Percentiles rank a stretch among this genome's conserved stretches.
These are phyloP conservation scores for Tetragnatha versicolor DNA, from an alignment of 1,140 invertebrate genomes.

Conservation along the genomic window DNA sequence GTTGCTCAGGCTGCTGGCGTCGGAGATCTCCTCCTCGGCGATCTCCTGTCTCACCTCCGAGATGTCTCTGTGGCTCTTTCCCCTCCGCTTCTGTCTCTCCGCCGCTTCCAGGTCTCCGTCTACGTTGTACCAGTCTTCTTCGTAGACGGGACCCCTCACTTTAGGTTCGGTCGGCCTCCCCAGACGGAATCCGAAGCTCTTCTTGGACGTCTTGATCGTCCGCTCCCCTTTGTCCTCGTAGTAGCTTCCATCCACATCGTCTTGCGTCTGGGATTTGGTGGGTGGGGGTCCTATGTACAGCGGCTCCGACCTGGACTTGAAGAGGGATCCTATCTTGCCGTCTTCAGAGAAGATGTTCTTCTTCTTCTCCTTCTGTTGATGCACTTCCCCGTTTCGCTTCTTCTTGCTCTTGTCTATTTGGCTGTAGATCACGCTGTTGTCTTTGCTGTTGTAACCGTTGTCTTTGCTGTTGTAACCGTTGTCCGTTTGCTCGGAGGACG, in stretches of 20 bases:
- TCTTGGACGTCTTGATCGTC: constrained; percentile 39
- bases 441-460: constrained; percentile 1
- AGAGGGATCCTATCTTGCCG: constrained; percentile 8
- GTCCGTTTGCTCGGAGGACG: not conserved
- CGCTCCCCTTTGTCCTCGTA: constrained; percentile 35
- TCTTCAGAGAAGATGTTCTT: constrained; percentile 25
- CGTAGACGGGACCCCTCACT: not conserved
- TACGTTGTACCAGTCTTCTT: constrained; percentile 52
- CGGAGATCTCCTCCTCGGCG: constrained; percentile 30
- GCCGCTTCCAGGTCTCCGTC: constrained; percentile 41
- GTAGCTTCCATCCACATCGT: constrained; percentile 14
- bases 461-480: constrained; percentile 11
- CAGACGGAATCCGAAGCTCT: constrained; percentile 42
- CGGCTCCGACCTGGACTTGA: constrained; percentile 46
- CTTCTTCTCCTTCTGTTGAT: constrained; percentile 52
- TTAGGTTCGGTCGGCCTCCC: not conserved
- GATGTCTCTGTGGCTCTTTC: constrained; percentile 31
- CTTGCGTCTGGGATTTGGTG: not conserved
- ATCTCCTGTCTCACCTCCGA: constrained; percentile 42
- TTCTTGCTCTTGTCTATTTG: constrained; percentile 51
- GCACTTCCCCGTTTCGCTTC: constrained; percentile 29
- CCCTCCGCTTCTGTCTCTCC: constrained; percentile 35
- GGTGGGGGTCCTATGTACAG: constrained; percentile 47
- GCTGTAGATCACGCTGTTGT: constrained; percentile 43
- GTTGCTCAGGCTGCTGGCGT: constrained; percentile 41